A percentile compares a stretch with the other conserved stretches of the same genome.
phyloP scores from a whole-genome alignment of 2,888 invertebrate species.

The Byasa hedistus region DNA sequence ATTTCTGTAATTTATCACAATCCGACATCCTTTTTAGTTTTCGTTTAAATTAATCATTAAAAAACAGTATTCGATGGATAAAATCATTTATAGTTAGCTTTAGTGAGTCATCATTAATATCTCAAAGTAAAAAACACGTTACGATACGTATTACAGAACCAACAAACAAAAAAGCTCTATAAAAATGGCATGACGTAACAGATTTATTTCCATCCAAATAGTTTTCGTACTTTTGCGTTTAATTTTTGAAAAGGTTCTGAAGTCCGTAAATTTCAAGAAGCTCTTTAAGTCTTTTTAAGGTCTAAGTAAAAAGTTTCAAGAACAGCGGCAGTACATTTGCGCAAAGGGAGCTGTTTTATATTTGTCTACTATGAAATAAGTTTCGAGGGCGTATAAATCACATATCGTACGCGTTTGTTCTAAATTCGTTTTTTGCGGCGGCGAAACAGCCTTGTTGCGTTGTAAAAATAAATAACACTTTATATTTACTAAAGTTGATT shows the following conservation, averaged over 20 bases:
- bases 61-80: neutral
- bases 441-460: constrained; percentile 21
- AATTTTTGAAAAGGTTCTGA: neutral
- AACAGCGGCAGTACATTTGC: neutral
- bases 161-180: constrained; percentile 12
- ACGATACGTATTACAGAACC: neutral
- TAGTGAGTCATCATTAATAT: constrained; percentile 22
- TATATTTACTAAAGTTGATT: constrained; percentile 26
- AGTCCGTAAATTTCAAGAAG: constrained; percentile 9
- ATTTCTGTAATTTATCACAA: neutral
- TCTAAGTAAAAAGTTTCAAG: constrained; percentile 13
- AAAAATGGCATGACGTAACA: constrained; percentile 19
- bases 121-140: constrained; percentile 7
- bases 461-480: constrained; percentile 32
- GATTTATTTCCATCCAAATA: constrained; percentile 12
- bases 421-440: constrained; percentile 19
- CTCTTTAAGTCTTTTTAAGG: constrained; percentile 9
- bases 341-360: neutral
- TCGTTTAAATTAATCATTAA: neutral
- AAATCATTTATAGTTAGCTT: constrained; percentile 5
- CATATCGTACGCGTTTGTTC: constrained; percentile 9
- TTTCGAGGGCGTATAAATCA: constrained; percentile 3
- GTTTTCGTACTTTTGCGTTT: neutral
- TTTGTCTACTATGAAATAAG: neutral
- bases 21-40: constrained; percentile 6